Base-by-base conservation (phyloP, 2,797 vertebrate genomes). In the Xenentodon cancila region DNA sequence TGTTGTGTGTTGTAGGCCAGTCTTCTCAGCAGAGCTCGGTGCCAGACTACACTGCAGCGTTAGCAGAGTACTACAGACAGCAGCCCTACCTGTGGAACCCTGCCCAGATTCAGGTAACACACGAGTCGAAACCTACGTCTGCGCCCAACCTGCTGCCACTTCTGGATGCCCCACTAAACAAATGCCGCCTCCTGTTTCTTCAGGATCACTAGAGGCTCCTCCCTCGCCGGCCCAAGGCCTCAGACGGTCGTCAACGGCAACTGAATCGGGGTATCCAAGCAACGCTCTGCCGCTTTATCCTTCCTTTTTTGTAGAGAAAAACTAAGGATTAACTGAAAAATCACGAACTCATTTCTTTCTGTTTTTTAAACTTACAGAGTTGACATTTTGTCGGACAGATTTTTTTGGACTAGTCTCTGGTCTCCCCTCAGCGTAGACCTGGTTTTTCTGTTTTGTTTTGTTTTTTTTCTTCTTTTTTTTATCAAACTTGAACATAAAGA, bases 51-150 rank as follows among this genome's bases (percentile, higher is more conserved):
- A 94, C 94, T 2, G 94, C 96, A 89, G 96, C 95, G 60, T 94
- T 97, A 95, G 96, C 95, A n/a, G 96, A 98, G 85, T 98, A 98
- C 74, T 98, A 98, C 94, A 88, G 96, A 88, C 96, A 96, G 93
- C 96, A 98, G 88, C 95, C 96, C 59, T 97, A 95, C 91, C 95
- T 97, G 13, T 96, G 96, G 88, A 96, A 97, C 91, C 93, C 94
- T 16, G 73, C 84, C 71, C 81, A 82, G 78, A 87, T 89, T 62
- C 87, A 90, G 88, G 86, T 88, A 75, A 83, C 37, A 4, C 56
- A 2, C 20, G 48, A 20, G 0, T 12, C 47, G 12, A 18, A 54
- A 17, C n/a, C 22, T 11, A 11, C 7, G 19, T 22, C n/a, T 19
- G 34, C 11, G 3, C 34, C 11, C 1, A 9, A 13, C 34, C 34